Conservation (phyloP, 2,888 invertebrate genomes). For the Acanthoscelides obtectus region DNA sequence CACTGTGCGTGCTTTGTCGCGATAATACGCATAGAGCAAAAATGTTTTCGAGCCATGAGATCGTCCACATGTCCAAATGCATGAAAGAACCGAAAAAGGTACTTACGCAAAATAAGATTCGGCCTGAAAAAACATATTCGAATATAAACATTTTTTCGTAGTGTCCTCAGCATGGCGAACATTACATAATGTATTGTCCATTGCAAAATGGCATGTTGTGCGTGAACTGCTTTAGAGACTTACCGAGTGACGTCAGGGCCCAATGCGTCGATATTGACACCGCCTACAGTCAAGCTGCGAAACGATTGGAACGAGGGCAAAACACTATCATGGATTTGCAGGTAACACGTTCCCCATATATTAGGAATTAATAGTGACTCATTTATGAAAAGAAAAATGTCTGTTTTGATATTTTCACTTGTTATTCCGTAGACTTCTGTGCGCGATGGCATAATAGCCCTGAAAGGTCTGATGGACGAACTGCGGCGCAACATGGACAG, state of each 20-base stretch:
- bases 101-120: too few relatives aligned
- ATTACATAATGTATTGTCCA: slow-evolving; percentile 70
- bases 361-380: background rate
- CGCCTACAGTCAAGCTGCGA: slow-evolving; percentile 66
- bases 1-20: slow-evolving; percentile 64
- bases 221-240: slow-evolving; percentile 69
- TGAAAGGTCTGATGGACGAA: slow-evolving; percentile 64
- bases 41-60: slow-evolving; percentile 71
- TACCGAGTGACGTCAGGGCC: slow-evolving; percentile 60
- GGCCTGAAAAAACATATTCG: too few relatives aligned
- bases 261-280: slow-evolving; percentile 71
- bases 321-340: slow-evolving; percentile 46
- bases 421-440: slow-evolving; percentile 55
- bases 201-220: slow-evolving; percentile 67
- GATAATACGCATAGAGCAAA: slow-evolving; percentile 71
- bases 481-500: slow-evolving; percentile 59
- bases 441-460: slow-evolving; percentile 60
- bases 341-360: slow-evolving; percentile 26
- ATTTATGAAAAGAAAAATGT: background rate
- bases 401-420: background rate
- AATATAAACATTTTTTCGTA: slow-evolving; percentile 35
- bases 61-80: slow-evolving; percentile 67
- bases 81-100: slow-evolving; percentile 64
- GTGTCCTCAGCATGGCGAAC: slow-evolving; percentile 66
- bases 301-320: slow-evolving; percentile 63